These are phyloP conservation scores for Folsomia manolachei DNA, from an alignment of 2,888 invertebrate genomes.

Conservation along the genomic window DNA sequence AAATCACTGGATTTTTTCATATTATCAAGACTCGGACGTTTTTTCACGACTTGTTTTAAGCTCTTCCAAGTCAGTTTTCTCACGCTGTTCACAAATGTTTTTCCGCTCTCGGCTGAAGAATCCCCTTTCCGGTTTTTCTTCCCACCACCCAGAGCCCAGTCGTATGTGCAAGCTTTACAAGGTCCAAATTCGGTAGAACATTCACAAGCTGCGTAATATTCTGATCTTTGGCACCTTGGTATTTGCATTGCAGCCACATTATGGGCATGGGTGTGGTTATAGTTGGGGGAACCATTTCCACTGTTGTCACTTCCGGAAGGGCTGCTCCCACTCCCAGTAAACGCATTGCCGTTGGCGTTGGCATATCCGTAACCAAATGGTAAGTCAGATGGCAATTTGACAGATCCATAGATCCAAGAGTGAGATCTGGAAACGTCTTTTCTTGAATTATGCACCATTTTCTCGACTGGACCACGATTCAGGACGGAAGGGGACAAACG, in stretches of 20 bases:
- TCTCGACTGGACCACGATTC: conserved; percentile 40
- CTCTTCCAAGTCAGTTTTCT: conserved; percentile 50
- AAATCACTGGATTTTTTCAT: conserved; percentile 30
- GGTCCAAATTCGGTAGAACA: conserved; percentile 27
- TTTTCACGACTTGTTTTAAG: conserved; percentile 50
- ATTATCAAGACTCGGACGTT: conserved; percentile 47
- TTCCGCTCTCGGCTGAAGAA: conserved; percentile 10
- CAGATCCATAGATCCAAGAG: conserved; percentile 49
- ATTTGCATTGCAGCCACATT: conserved; percentile 34
- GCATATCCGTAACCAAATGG: conserved; percentile 45
- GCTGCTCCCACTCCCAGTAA: not conserved
- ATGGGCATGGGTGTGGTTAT: conserved; percentile 27
- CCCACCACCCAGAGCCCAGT: not conserved
- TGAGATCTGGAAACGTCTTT: conserved; percentile 48
- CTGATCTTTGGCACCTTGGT: conserved; percentile 36
- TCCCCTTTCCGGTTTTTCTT: not conserved
- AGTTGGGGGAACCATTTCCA: conserved; percentile 6
- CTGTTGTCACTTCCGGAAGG: conserved; percentile 21
- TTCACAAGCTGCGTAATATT: conserved; percentile 42
- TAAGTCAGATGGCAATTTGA: conserved; percentile 44
- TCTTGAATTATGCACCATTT: conserved; percentile 46
- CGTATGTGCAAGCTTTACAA: conserved; percentile 22
- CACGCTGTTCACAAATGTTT: conserved; percentile 46
- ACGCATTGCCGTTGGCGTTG: no score
- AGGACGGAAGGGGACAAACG: conserved; percentile 38